These are phyloP conservation scores for Philereme transversata DNA, from an alignment of 2,888 invertebrate genomes.

Conservation along the genomic window DNA sequence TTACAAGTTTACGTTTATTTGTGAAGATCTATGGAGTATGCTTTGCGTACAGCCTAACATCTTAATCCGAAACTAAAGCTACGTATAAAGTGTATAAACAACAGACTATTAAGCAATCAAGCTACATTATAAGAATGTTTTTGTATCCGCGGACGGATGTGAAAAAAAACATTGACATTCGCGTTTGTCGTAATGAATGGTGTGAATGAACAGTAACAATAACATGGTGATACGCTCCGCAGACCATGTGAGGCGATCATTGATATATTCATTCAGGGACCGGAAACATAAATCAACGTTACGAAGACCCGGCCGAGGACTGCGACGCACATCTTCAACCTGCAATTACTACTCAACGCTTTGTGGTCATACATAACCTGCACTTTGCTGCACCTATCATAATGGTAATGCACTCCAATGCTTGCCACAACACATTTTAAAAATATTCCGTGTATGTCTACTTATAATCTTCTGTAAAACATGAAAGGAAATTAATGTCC, in stretches of 20 bases:
- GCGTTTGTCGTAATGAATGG: constrained; percentile 53
- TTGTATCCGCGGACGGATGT: constrained; percentile 37
- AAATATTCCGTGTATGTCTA: no score
- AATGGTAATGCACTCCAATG: constrained; percentile 15
- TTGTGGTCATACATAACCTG: constrained; percentile 35
- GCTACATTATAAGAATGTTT: constrained; percentile 27
- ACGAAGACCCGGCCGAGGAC: constrained; percentile 54
- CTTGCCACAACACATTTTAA: background rate
- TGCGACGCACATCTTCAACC: constrained; percentile 41
- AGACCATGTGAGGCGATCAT: constrained; percentile 67
- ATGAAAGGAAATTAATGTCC: no score
- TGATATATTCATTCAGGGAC: constrained; percentile 75
- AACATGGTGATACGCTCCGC: constrained; percentile 47
- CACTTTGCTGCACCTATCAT: constrained; percentile 18
- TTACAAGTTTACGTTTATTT: no score
- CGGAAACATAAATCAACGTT: constrained; percentile 78
- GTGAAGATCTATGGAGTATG: no score
- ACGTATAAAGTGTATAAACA: no score
- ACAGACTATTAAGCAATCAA: background rate
- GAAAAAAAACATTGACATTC: constrained; percentile 46
- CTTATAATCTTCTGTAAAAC: background rate
- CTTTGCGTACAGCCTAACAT: no score
- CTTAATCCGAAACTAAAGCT: no score
- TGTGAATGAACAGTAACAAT: constrained; percentile 67
- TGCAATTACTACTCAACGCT: constrained; percentile 34